Base-by-base conservation (phyloP, 2,888 invertebrate genomes). In the Pediacus dermestoides region DNA sequence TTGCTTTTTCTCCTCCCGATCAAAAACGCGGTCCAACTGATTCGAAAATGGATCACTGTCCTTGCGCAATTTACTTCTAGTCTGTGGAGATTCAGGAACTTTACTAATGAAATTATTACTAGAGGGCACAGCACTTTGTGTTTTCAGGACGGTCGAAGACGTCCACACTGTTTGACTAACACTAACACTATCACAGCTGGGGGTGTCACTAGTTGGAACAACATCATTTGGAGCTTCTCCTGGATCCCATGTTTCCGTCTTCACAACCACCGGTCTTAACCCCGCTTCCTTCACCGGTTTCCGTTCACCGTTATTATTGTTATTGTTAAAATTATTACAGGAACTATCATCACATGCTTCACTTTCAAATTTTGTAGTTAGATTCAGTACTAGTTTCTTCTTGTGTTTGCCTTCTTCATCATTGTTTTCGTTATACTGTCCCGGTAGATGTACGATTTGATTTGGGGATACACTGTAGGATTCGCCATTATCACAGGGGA, bases 401-500 rank as follows among this genome's bases (percentile, higher is more conserved):
- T 28, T 28, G n/a, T 16, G 16, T 13, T 25, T 35, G 12, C 34
- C 16, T 25, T 34, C 23, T 14, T 25, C 12, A 27, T 36, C 33
- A 26, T 30, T 30, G 30, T 57, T 50, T 37, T 52, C 58, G 6
- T 37, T 34, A 11, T 59, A 52, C 38, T 61, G 47, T 62, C 66
- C 58, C 49, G 86, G 85, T 50, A 91, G 74, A 57, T 89, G 82
- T 46, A 90, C 81, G 57, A 90, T 88, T 74, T 89, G 87, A 69
- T 91, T 91, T 56, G 89, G 91, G 28, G 91, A 90, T 15, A 91
- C 90, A 66, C 89, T 89, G 70, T 91, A 91, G 52, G 85, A 83
- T 56, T 85, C 80, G 21, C 90, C 91, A 67, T 86, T 86, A 57
- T 84, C 85, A 64, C 86, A 89, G 1, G 89, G 88, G 78, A 89